A percentile compares a stretch with the other conserved stretches of the same genome.
Evolutionary conservation across 1,140 invertebrate species (phyloP).

Genomic region (Ips typographus): DNA sequence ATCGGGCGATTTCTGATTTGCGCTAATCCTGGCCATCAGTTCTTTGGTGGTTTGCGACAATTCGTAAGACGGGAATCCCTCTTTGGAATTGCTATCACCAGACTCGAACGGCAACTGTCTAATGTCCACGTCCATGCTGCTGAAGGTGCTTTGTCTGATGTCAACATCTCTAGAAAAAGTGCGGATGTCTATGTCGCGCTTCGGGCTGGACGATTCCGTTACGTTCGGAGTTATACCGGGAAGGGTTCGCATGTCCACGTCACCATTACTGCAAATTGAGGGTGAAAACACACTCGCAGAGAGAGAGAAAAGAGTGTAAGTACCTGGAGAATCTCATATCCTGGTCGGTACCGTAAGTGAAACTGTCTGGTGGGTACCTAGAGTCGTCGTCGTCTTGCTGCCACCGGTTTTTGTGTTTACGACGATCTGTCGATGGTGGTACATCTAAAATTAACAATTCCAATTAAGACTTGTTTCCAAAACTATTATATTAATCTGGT

Average conservation of each 20-base stretch:
- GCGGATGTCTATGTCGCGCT: conserved; percentile 43
- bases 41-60: conserved; percentile 59
- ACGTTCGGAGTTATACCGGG: conserved; percentile 26
- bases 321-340: conserved; percentile 50
- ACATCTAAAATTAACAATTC: too few relatives aligned
- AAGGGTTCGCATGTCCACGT: conserved; percentile 51
- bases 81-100: conserved; percentile 19
- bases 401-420: conserved; percentile 62
- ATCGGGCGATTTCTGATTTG: conserved; percentile 59
- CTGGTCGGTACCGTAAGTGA: conserved; percentile 44
- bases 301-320: neutral
- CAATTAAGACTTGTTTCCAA: too few relatives aligned
- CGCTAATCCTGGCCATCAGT: conserved; percentile 67
- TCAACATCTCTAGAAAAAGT: conserved; percentile 51
- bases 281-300: neutral
- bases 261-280: conserved; percentile 46
- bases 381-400: conserved; percentile 50
- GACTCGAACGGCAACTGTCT: conserved; percentile 25
- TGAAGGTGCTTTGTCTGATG: conserved; percentile 41
- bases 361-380: conserved; percentile 37
- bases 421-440: conserved; percentile 45
- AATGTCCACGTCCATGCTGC: conserved; percentile 24
- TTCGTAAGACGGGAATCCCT: conserved; percentile 46
- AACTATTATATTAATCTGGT: too few relatives aligned
- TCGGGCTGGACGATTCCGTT: conserved; percentile 19